phyloP scores from a whole-genome alignment of 1,140 invertebrate genomes.

The Pogonomyrmex californicus region DNA sequence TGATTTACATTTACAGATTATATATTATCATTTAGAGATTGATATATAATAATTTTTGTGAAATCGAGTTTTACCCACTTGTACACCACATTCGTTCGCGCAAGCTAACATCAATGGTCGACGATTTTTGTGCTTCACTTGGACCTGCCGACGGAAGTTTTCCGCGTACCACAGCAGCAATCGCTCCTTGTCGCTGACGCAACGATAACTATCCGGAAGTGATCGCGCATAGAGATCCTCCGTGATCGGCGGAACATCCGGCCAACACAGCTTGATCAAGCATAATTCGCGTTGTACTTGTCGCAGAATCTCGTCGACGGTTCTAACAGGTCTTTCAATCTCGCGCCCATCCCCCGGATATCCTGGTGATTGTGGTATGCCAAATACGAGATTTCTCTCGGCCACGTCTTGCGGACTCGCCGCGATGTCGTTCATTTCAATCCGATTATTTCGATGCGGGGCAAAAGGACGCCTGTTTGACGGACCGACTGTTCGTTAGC shows the following conservation, averaged over 20 bases:
- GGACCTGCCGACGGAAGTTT: conserved; percentile 94
- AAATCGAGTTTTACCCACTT: conserved; percentile 85
- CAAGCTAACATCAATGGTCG: conserved; percentile 92
- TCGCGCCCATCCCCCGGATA: background rate
- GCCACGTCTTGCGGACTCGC: background rate
- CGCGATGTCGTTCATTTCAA: background rate
- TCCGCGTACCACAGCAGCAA: conserved; percentile 92
- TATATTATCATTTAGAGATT: background rate
- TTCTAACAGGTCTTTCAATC: background rate
- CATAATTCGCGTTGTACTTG: conserved; percentile 85
- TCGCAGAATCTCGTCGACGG: conserved; percentile 79
- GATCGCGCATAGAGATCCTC: conserved; percentile 87
- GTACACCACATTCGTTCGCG: conserved; percentile 93
- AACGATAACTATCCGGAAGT: conserved; percentile 91
- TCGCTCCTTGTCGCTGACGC: conserved; percentile 92
- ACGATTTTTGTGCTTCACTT: conserved; percentile 89
- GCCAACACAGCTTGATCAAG: conserved; percentile 87
- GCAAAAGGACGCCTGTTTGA: background rate
- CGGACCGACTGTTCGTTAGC: background rate
- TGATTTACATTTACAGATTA: background rate
- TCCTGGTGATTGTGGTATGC: background rate
- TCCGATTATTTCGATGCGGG: background rate
- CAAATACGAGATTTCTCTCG: background rate
- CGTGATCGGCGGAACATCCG: conserved; percentile 83
- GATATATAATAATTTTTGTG: background rate